phyloP scores from a whole-genome alignment of 1,140 invertebrate species.

The Drosophila lacteicornis region DNA sequence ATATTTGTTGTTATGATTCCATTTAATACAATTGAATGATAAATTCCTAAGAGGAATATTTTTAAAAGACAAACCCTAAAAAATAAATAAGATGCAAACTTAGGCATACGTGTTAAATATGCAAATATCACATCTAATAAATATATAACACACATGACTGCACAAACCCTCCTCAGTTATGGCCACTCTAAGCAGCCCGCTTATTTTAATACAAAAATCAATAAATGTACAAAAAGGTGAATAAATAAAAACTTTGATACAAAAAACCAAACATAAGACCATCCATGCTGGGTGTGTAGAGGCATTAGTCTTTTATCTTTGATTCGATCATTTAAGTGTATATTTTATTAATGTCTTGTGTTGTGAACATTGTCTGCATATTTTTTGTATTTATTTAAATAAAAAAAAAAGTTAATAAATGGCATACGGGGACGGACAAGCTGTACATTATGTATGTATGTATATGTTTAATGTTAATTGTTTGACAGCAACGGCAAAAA shows the following conservation, averaged over 20 bases:
- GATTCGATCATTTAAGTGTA: slow-evolving; percentile 19
- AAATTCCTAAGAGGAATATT: too few species aligned
- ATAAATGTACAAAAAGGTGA: slow-evolving; percentile 15
- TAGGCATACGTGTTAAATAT: neutral
- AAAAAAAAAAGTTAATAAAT: slow-evolving; percentile 24
- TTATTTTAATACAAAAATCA: slow-evolving; percentile 1
- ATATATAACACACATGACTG: neutral
- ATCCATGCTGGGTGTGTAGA: slow-evolving; percentile 1
- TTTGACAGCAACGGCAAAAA: slow-evolving; percentile 44
- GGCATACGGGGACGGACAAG: slow-evolving; percentile 15
- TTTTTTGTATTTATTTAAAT: slow-evolving; percentile 21
- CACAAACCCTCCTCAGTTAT: neutral
- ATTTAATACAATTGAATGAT: neutral
- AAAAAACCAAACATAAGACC: slow-evolving; percentile 17
- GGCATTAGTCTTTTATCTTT: slow-evolving; percentile 27
- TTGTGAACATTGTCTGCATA: slow-evolving; percentile 10
- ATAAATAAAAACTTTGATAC: slow-evolving; percentile 14
- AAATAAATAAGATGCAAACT: neutral
- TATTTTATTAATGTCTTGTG: slow-evolving; percentile 10
- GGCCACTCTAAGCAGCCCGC: neutral
- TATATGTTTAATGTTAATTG: slow-evolving; percentile 47
- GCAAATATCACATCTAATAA: neutral
- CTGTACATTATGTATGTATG: slow-evolving; percentile 13
- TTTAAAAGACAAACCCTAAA: too few species aligned
- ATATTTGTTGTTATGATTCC: too few species aligned